phyloP scores from a whole-genome alignment of 2,113 vertebrate species.

The Platanista minor region DNA sequence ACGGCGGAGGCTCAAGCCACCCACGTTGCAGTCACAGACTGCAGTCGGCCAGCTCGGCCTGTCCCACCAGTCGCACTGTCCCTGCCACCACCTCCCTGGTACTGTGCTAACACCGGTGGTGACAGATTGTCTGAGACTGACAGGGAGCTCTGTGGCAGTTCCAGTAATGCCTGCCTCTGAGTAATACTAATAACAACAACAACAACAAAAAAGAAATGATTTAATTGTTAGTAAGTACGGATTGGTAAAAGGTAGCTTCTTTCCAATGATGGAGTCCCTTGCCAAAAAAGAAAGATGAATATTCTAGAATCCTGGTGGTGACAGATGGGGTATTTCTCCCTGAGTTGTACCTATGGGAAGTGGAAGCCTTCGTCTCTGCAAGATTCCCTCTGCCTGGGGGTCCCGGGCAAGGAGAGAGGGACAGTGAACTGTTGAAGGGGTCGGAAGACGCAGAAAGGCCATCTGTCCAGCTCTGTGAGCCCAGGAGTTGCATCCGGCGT shows the following conservation, averaged over 20 bases:
- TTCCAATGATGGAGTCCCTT: rapidly evolving
- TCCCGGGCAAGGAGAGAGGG: neutral
- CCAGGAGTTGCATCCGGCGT: rapidly evolving
- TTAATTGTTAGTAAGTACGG: neutral
- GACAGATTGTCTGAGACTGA: neutral
- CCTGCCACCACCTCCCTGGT: neutral
- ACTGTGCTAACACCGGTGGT: neutral
- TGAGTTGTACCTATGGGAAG: neutral
- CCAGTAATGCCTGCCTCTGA: neutral
- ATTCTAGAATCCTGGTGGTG: too few species aligned
- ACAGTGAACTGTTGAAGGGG: neutral
- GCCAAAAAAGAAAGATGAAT: neutral
- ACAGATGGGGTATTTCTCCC: neutral
- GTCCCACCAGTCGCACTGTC: neutral
- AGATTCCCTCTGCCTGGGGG: neutral
- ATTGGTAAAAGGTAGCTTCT: neutral
- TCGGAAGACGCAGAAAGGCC: neutral
- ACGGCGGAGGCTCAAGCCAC: neutral
- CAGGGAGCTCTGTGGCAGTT: neutral
- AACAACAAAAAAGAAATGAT: neutral
- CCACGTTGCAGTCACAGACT: neutral
- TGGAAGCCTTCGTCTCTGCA: neutral
- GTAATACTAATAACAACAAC: neutral
- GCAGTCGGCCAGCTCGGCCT: neutral
- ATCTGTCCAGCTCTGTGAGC: neutral